Evolutionary conservation across 2,797 vertebrate species (phyloP).

Genomic region (Chiroxiphia lanceolata): DNA sequence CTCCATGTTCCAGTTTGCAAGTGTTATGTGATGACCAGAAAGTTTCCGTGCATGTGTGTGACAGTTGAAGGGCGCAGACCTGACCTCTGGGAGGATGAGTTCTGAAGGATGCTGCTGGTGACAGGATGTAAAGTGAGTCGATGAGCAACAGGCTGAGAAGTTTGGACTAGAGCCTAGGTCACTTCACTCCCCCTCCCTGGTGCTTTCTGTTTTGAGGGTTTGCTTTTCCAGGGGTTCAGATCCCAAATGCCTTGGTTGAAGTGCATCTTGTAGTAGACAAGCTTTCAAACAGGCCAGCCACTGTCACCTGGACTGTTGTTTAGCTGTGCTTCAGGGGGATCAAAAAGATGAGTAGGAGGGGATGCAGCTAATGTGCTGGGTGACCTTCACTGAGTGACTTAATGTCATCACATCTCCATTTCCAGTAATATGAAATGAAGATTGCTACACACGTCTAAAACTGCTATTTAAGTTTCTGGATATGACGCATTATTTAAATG

Average conservation of each 20-base stretch:
- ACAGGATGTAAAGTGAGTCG: neutral
- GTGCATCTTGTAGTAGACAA: neutral
- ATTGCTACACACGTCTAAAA: neutral
- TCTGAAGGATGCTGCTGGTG: neutral
- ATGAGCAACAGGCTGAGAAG: neutral
- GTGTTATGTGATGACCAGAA: neutral
- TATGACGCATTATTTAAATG: neutral
- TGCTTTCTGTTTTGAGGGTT: neutral
- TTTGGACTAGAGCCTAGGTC: neutral
- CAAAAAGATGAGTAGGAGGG: constrained; percentile 22
- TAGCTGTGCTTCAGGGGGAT: neutral
- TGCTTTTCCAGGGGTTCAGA: neutral
- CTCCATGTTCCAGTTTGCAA: rapidly evolving
- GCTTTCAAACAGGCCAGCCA: neutral
- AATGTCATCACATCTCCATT: neutral
- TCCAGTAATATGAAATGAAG: constrained; percentile 7
- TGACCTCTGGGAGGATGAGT: neutral
- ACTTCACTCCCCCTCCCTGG: neutral
- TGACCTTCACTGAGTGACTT: constrained; percentile 22
- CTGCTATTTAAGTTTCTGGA: neutral
- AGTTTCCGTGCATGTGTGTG: neutral
- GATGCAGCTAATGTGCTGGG: neutral
- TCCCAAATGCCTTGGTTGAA: neutral
- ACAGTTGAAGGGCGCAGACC: neutral
- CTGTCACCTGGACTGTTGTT: neutral